Base-by-base conservation (phyloP, 37 sponge, comb jelly and placozoan species). In the Aphrocallistes beatrix region DNA sequence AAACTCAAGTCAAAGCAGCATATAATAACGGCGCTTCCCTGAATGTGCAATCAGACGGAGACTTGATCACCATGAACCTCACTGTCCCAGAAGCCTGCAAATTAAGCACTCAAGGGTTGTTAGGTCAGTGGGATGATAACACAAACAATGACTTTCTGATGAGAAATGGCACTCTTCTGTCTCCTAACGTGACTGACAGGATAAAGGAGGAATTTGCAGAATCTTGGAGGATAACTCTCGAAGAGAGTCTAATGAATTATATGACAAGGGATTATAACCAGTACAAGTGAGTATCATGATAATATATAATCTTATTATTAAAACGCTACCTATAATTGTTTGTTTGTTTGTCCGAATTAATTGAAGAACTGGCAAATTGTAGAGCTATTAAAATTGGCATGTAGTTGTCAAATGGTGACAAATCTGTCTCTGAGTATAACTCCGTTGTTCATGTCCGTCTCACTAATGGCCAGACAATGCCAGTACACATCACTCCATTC, bases 51-150 rank as follows among this genome's bases (percentile, higher is more conserved):
- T 19, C 75, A 60, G 75, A 60, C 17, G 34, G 34, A 3, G 75
- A 60, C 17, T 60, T 60, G 75, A 60, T 60, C 34, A 28, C 75
- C 34, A 60, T 60, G n/a, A 32, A 19, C 3, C 28, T 60, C 25
- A 25, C 75, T 13, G 28, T 60, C 17, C 75, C 75, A 25, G 75
- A 60, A 8, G n/a, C 1, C 75, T 60, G 75, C n/a, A 13, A 28
- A 60, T 19, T 3, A 19, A 60, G 75, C 6, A 60, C 75, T 60
- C 25, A 30, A n/a, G 94, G 94, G 16, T 81, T 93, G 19, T 38
- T 93, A 19, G 94, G 94, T 21, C 87, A 90, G 81, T 91, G 82
- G 81, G 89, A 93, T 84, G 91, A 85, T 25, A 51, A 89, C 51
- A 40, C 0, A 0, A 82, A 51, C 19, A 90, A 93, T 86, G 94